Base-by-base conservation (phyloP, 1,140 invertebrate species). In the Wasmannia auropunctata region DNA sequence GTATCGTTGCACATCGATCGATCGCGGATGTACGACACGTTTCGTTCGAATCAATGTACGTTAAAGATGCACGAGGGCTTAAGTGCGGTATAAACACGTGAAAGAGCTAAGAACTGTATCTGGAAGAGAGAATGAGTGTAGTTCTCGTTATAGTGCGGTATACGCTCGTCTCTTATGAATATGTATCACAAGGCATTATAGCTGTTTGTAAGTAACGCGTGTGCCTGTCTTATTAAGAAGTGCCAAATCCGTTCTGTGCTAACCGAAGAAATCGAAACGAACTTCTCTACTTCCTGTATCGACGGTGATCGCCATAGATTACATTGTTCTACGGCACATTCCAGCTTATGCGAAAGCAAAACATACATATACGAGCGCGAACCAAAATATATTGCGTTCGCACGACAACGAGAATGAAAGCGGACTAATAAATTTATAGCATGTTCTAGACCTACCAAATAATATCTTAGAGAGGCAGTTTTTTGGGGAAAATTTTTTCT, bases 141-240 rank as follows among this genome's bases (percentile, higher is more conserved):
- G n/a, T n/a, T n/a, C n/a, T n/a, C n/a, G n/a, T n/a, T n/a, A n/a
- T n/a, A n/a, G n/a, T n/a, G n/a, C n/a, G n/a, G n/a, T n/a, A n/a
- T n/a, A n/a, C n/a, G n/a, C 25, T 75, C 22, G 51, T 58, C 16
- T 79, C 31, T 67, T 56, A 28, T 43, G 34, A n/a, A 40, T 28
- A 31, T 37, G 34, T 40, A 80, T 0, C 22, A 40, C 43, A 54
- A 67, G 46, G 31, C 76, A 69, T 69, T 69, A n/a, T n/a, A 69
- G 62, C 34, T 54, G 63, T 69, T 54, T 56, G 34, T 70, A 69
- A 69, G 46, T 51, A 69, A 80, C 16, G 62, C 49, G 62, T 67
- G 76, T 80, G 77, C 77, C 77, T 80, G 31, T 69, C 46, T 69
- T 80, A 54, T 14, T n/a, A n/a, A n/a, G n/a, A 80, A 69, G 77